Percentiles rank a stretch among this genome's conserved stretches.
These are phyloP conservation scores for Sylvilagus floridanus DNA, from an alignment of 2,797 vertebrate species.

Conservation along the genomic window DNA sequence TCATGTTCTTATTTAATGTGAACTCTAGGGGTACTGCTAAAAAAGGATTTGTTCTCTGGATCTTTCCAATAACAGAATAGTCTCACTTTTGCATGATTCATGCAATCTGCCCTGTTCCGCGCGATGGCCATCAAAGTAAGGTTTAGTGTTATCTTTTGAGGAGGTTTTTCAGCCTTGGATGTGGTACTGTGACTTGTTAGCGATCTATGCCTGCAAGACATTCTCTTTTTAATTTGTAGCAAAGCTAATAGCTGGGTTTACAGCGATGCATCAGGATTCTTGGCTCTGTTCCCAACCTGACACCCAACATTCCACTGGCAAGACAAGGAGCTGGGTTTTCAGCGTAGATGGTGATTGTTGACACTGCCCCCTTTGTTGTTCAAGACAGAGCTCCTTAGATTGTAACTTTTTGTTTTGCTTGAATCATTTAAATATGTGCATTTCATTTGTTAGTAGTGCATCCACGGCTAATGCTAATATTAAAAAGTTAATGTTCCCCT, in stretches of 20 bases:
- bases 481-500: background rate
- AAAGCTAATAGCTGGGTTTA: background rate
- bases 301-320: background rate
- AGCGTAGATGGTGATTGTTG: background rate
- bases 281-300: background rate
- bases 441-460: background rate
- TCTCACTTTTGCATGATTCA: background rate
- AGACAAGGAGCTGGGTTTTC: background rate
- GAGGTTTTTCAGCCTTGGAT: background rate
- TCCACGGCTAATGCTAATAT: background rate
- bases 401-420: background rate
- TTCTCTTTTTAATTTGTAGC: background rate
- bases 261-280: background rate
- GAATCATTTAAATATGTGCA: background rate
- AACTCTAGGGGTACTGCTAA: background rate
- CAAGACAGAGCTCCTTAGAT: background rate
- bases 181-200: background rate
- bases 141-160: background rate
- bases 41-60: background rate
- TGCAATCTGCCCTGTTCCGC: background rate
- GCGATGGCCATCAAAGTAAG: background rate
- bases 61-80: background rate
- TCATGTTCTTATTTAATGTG: background rate
- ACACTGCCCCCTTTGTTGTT: background rate
- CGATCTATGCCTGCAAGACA: background rate